Evolutionary conservation across 1,140 invertebrate genomes (phyloP), one percentile per base, ranked within the genome.

Genomic region (Coelopa frigida): DNA sequence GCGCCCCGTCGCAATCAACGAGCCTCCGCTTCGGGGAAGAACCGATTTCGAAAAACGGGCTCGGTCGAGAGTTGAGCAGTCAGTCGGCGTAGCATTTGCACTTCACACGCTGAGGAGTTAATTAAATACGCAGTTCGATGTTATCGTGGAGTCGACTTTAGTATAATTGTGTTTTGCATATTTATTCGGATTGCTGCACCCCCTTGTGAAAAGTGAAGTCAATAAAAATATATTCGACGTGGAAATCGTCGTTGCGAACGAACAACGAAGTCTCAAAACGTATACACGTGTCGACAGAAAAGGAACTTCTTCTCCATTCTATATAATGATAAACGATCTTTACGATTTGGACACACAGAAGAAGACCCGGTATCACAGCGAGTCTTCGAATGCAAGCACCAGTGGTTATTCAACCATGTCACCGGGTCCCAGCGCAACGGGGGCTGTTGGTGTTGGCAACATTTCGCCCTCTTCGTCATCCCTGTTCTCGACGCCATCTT

Each of bases 261-360:
- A 41, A 17, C 22, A 14, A 39, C 11, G n/a, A 14, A 26, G 20
- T 17, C 7, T 36, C 3, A 41, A 26, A 41, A 7, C 8, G 27
- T 21, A 31, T 18, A 12, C 18, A 42, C 5, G 32, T 29, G 21
- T 29, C 4, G 5, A 31, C 22, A 7, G 26, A 29, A 24, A 29
- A 17, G 10, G 33, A 32, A 31, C 14, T 43, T 26, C 41, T 31
- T 32, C 18, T 26, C 18, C 29, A 20, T 31, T 18, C 23, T 20
- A 7, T 11, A 23, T 6, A 57, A 35, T 21, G 17, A n/a, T 61
- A 58, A 57, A 49, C 48, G 56, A 62, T 24, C 58, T 58, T 48
- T 53, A 50, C 44, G 59, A 66, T 45, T 38, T 66, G 52, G 62
- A 66, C 46, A 56, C 57, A 42, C 48, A 57, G 8, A 56, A 54